These are phyloP conservation scores for Cordilura impudica DNA, from an alignment of 2,888 invertebrate species.

Conservation along the genomic window DNA sequence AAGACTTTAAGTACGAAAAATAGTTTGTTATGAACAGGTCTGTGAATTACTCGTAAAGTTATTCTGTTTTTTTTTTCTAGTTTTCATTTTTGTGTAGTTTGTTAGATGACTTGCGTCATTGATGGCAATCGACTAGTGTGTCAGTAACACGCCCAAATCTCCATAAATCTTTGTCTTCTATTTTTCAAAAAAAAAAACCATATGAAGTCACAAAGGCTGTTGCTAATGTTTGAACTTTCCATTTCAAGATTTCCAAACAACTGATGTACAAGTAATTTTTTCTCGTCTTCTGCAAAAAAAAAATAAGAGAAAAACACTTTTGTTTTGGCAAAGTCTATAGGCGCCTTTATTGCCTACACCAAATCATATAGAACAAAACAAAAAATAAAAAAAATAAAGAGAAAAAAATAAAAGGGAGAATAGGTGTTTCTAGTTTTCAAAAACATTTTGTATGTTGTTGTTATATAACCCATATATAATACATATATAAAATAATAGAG, in stretches of 20 bases:
- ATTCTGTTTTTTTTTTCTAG: background rate
- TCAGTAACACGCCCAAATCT: slow-evolving; percentile 67
- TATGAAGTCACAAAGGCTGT: slow-evolving; percentile 60
- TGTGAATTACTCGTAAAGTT: slow-evolving; percentile 20
- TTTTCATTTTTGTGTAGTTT: slow-evolving; percentile 17
- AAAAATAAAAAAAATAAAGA: slow-evolving; percentile 1
- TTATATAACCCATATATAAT: slow-evolving; percentile 31
- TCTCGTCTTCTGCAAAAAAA: slow-evolving; percentile 22
- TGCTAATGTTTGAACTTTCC: slow-evolving; percentile 63
- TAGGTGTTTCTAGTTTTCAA: slow-evolving; percentile 58
- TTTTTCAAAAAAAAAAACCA: slow-evolving; percentile 55
- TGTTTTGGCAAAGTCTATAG: slow-evolving; percentile 59
- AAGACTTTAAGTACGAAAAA: slow-evolving; percentile 16
- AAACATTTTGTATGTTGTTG: slow-evolving; percentile 40
- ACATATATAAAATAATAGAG: slow-evolving; percentile 33
- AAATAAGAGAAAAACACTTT: slow-evolving; percentile 9
- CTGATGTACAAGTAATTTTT: slow-evolving; percentile 37
- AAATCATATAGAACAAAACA: background rate
- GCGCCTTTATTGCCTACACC: slow-evolving; percentile 54
- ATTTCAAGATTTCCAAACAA: slow-evolving; percentile 44
- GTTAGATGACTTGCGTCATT: slow-evolving; percentile 60
- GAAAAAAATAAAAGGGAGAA: slow-evolving; percentile 31
- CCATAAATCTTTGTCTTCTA: slow-evolving; percentile 67
- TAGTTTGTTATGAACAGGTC: slow-evolving; percentile 42
- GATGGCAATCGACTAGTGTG: slow-evolving; percentile 64